These are phyloP conservation scores for Acanthosoma haemorrhoidale DNA, from an alignment of 2,888 invertebrate genomes.

Conservation along the genomic window DNA sequence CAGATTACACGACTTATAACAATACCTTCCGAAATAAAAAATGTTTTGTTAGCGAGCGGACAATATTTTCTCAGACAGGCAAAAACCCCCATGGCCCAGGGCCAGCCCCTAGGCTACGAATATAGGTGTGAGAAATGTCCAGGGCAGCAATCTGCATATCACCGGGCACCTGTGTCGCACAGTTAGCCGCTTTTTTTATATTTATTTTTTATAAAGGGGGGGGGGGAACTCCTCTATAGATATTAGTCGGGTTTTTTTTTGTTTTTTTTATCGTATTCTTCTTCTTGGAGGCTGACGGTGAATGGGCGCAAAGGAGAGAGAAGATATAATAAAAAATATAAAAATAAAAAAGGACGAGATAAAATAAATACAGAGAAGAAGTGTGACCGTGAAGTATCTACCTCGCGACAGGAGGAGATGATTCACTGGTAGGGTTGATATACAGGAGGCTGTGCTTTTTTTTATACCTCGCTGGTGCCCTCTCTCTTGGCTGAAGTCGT, in stretches of 20 bases:
- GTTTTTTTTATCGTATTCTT: too few relatives aligned
- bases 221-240: neutral
- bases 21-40: too few relatives aligned
- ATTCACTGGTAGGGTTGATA: neutral
- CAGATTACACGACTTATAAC: too few relatives aligned
- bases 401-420: slow-evolving; percentile 1
- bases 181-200: neutral
- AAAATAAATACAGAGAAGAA: slow-evolving; percentile 9
- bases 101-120: neutral
- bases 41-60: too few relatives aligned
- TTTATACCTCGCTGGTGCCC: too few relatives aligned
- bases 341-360: slow-evolving; percentile 6
- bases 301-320: neutral
- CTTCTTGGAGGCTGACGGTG: neutral
- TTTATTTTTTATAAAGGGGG: neutral
- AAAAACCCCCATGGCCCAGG: too few relatives aligned
- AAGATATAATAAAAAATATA: too few relatives aligned
- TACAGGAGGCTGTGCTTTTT: neutral
- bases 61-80: too few relatives aligned
- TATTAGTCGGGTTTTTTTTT: neutral
- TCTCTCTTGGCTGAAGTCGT: neutral
- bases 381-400: slow-evolving; percentile 10
- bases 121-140: neutral
- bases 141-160: slow-evolving; percentile 4
- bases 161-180: neutral